These are phyloP conservation scores for Himalopsyche tibetana DNA, from an alignment of 2,888 invertebrate species.

Conservation along the genomic window DNA sequence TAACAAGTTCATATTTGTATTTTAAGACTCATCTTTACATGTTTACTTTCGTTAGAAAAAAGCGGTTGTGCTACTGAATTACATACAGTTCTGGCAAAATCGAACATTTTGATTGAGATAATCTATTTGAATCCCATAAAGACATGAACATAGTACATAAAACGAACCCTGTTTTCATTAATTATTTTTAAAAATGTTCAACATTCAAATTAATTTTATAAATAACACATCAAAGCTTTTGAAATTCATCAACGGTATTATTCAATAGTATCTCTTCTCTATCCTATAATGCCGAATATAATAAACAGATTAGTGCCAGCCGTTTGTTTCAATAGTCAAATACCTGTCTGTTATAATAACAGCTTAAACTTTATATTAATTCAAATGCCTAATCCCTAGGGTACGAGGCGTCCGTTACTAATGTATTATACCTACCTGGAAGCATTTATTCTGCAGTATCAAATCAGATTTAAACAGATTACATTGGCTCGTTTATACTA, in stretches of 20 bases:
- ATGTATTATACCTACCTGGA: conserved; percentile 12
- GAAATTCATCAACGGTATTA: neutral
- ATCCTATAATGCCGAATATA: conserved; percentile 58
- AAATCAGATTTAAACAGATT: conserved; percentile 2
- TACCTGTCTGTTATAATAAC: conserved; percentile 63
- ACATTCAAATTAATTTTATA: too few relatives aligned
- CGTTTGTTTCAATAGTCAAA: conserved; percentile 60
- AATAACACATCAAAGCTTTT: too few relatives aligned
- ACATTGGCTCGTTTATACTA: neutral
- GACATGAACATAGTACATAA: too few relatives aligned
- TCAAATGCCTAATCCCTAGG: conserved; percentile 54
- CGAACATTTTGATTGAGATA: too few relatives aligned
- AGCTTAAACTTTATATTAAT: conserved; percentile 61
- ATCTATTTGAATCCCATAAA: too few relatives aligned
- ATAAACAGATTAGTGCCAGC: conserved; percentile 62
- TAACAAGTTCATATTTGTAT: too few relatives aligned
- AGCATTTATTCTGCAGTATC: neutral
- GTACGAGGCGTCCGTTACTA: neutral
- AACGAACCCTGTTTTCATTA: too few relatives aligned
- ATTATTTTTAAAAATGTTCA: too few relatives aligned
- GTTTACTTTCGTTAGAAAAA: too few relatives aligned
- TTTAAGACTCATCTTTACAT: too few relatives aligned
- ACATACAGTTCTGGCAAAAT: too few relatives aligned
- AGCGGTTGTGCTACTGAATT: too few relatives aligned
- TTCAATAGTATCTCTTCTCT: neutral